Evolutionary conservation across 2,888 invertebrate species (phyloP).

Genomic region (Odontocolon sp.): DNA sequence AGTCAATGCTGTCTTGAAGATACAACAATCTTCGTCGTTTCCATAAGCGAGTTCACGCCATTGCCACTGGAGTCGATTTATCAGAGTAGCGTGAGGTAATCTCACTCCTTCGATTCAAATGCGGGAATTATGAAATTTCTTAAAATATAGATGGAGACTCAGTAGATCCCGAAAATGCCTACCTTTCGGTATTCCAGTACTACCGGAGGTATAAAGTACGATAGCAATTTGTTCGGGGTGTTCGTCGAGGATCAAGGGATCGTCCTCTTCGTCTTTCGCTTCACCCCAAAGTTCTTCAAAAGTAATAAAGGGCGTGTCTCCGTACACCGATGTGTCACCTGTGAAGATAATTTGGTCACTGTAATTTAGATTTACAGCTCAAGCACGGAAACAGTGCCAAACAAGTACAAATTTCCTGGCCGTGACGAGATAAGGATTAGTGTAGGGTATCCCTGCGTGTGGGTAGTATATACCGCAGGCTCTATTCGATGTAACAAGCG

Average conservation of each 20-base stretch:
- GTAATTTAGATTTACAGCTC: too few species aligned
- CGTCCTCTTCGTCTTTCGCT: slow-evolving; percentile 80
- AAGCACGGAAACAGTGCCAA: too few species aligned
- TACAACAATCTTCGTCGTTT: slow-evolving; percentile 86
- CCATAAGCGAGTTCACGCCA: slow-evolving; percentile 91
- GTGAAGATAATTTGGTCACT: too few species aligned
- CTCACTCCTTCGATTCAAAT: slow-evolving; percentile 86
- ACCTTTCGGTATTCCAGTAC: slow-evolving; percentile 94
- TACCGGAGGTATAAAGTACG: slow-evolving; percentile 93
- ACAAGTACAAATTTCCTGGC: too few species aligned
- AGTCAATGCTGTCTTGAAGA: slow-evolving; percentile 95
- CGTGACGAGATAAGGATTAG: too few species aligned
- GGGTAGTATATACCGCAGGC: too few species aligned
- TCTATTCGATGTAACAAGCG: too few species aligned
- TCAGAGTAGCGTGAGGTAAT: slow-evolving; percentile 88
- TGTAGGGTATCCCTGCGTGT: too few species aligned
- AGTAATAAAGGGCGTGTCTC: slow-evolving; percentile 74
- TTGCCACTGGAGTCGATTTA: slow-evolving; percentile 94
- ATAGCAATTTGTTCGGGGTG: slow-evolving; percentile 84
- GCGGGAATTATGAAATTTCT: background rate
- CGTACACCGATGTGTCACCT: slow-evolving; percentile 70
- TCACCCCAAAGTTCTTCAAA: slow-evolving; percentile 82
- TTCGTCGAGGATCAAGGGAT: slow-evolving; percentile 79
- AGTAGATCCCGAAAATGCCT: background rate
- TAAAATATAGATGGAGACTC: background rate